Percentiles rank a stretch among this genome's conserved stretches.
These are phyloP conservation scores for Abscondita cerata DNA, from an alignment of 2,888 invertebrate species.

Conservation along the genomic window DNA sequence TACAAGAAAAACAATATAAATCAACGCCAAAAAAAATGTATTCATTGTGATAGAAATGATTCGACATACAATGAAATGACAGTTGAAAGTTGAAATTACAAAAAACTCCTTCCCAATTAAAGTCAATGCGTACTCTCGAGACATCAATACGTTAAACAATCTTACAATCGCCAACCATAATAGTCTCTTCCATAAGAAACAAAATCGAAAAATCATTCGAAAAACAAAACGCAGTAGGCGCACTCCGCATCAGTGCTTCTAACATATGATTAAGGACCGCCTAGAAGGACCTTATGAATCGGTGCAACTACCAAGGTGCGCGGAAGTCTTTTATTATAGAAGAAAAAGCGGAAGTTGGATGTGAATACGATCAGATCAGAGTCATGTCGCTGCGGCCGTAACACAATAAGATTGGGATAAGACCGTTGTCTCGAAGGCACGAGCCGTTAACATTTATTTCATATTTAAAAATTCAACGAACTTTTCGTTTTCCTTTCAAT, in stretches of 20 bases:
- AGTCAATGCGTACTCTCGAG: constrained; percentile 38
- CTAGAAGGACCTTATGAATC: constrained; percentile 36
- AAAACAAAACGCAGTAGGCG: constrained; percentile 53
- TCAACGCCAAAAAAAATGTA: too few relatives aligned
- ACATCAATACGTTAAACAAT: constrained; percentile 57
- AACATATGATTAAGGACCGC: constrained; percentile 57
- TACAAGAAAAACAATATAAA: too few relatives aligned
- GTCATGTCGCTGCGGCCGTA: constrained; percentile 53
- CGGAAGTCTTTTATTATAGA: constrained; percentile 57
- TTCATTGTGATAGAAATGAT: too few relatives aligned
- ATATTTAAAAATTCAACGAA: constrained; percentile 4
- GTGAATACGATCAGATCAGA: constrained; percentile 57
- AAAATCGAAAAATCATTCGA: constrained; percentile 38
- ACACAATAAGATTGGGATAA: constrained; percentile 35
- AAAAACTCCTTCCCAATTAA: constrained; percentile 27
- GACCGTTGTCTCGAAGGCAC: constrained; percentile 41
- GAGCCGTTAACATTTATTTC: constrained; percentile 29
- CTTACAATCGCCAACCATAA: constrained; percentile 14
- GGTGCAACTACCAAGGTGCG: constrained; percentile 55
- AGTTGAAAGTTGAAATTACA: constrained; percentile 24
- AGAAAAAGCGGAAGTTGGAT: constrained; percentile 51
- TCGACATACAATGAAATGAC: constrained; percentile 20
- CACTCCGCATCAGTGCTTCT: constrained; percentile 51
- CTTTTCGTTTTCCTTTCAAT: background rate
- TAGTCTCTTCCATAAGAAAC: constrained; percentile 35